These are phyloP conservation scores for Panzeria rudis DNA, from an alignment of 2,888 invertebrate species.

Conservation along the genomic window DNA sequence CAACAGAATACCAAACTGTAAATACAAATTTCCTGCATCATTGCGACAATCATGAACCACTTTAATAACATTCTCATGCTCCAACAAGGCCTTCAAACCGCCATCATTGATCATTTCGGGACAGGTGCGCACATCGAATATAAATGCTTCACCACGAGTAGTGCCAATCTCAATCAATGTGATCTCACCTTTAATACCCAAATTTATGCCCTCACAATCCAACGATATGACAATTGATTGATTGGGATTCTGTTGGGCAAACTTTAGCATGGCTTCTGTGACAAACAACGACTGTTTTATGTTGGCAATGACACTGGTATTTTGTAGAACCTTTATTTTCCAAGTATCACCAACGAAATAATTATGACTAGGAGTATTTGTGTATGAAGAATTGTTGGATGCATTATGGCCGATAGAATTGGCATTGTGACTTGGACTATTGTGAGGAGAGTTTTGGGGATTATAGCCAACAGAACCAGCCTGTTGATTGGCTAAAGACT, in stretches of 20 bases:
- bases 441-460: slow-evolving; percentile 78
- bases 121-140: slow-evolving; percentile 94
- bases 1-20: slow-evolving; percentile 93
- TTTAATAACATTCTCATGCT: slow-evolving; percentile 92
- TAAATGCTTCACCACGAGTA: slow-evolving; percentile 91
- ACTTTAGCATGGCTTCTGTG: slow-evolving; percentile 89
- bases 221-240: slow-evolving; percentile 89
- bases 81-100: slow-evolving; percentile 91
- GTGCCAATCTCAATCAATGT: slow-evolving; percentile 94
- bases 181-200: slow-evolving; percentile 94
- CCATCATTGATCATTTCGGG: slow-evolving; percentile 91
- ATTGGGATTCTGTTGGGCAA: slow-evolving; percentile 84
- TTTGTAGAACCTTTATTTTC: slow-evolving; percentile 92
- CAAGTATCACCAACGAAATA: slow-evolving; percentile 88
- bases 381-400: slow-evolving; percentile 57
- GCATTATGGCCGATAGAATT: slow-evolving; percentile 53
- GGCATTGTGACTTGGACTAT: slow-evolving; percentile 79
- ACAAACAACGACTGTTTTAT: slow-evolving; percentile 91
- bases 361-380: slow-evolving; percentile 81
- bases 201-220: slow-evolving; percentile 96
- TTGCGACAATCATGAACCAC: slow-evolving; percentile 97
- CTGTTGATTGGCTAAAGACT: slow-evolving; percentile 79
- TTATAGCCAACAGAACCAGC: slow-evolving; percentile 75
- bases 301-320: slow-evolving; percentile 91
- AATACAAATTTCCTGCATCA: slow-evolving; percentile 93